These are phyloP conservation scores for Terrapene triunguis DNA, from an alignment of 2,113 vertebrate genomes.

Conservation along the genomic window DNA sequence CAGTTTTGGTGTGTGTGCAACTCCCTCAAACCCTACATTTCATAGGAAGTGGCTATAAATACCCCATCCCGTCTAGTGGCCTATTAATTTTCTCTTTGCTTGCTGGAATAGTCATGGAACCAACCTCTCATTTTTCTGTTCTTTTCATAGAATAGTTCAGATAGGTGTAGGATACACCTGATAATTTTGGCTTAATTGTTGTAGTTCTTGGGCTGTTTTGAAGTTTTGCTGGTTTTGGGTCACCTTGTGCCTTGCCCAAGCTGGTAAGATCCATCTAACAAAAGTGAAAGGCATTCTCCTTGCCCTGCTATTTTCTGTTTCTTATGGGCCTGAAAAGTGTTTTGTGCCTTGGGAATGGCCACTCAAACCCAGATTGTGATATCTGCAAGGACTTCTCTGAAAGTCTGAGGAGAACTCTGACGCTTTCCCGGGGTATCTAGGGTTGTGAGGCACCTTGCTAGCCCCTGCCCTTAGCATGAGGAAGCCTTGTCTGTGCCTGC, in stretches of 20 bases:
- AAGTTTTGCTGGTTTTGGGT: neutral
- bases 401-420: neutral
- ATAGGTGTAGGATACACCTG: neutral
- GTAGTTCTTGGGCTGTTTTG: neutral
- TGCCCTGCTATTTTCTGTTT: neutral
- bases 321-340: neutral
- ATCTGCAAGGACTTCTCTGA: neutral
- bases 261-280: neutral
- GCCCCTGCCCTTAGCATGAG: neutral
- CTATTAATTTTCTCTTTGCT: neutral
- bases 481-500: neutral
- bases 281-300: neutral
- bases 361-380: neutral
- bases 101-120: neutral
- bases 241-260: neutral
- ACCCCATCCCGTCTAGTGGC: neutral
- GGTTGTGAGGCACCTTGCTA: neutral
- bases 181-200: neutral
- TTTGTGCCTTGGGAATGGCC: neutral
- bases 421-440: neutral
- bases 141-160: neutral
- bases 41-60: constrained; percentile 50
- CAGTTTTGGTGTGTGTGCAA: neutral
- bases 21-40: neutral
- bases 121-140: neutral